Percentiles rank a stretch among this genome's conserved stretches.
These are phyloP conservation scores for Emydura subglobosa DNA, from an alignment of 2,113 vertebrate genomes.

Conservation along the genomic window DNA sequence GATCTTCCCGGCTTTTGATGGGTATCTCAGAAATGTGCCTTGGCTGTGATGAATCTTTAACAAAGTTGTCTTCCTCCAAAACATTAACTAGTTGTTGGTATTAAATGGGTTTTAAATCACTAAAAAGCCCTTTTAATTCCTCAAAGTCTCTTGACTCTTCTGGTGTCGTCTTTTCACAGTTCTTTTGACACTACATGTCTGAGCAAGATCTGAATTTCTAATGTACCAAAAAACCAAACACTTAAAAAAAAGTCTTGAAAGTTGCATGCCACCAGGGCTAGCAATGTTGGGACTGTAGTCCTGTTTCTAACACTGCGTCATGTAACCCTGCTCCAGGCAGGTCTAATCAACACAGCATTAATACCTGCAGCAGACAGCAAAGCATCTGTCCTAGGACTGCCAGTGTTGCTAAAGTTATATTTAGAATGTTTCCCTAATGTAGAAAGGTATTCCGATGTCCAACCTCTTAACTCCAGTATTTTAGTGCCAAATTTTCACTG, in stretches of 20 bases:
- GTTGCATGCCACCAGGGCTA: not conserved
- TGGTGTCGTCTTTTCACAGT: not conserved
- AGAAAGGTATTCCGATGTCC: not conserved
- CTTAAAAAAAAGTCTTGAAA: not conserved
- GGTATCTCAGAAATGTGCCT: not conserved
- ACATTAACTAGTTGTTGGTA: fast-evolving
- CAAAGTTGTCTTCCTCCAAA: not conserved
- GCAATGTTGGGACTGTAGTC: not conserved
- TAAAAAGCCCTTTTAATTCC: not conserved
- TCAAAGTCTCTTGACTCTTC: not conserved
- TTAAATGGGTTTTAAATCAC: not conserved
- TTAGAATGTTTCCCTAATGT: not conserved
- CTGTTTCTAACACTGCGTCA: fast-evolving
- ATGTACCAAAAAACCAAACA: not conserved
- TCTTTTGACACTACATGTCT: not conserved
- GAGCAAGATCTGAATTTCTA: not conserved
- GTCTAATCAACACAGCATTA: not conserved
- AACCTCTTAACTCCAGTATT: not conserved
- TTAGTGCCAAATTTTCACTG: not conserved
- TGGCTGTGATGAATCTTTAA: not conserved
- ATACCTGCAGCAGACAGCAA: not conserved
- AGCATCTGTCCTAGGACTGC: not conserved
- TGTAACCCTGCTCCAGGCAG: not conserved
- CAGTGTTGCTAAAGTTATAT: fast-evolving
- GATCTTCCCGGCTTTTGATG: not conserved